Evolutionary conservation across 2,888 invertebrate genomes (phyloP), one percentile per base, ranked within the genome.

Genomic region (Polylopha cassiicola): DNA sequence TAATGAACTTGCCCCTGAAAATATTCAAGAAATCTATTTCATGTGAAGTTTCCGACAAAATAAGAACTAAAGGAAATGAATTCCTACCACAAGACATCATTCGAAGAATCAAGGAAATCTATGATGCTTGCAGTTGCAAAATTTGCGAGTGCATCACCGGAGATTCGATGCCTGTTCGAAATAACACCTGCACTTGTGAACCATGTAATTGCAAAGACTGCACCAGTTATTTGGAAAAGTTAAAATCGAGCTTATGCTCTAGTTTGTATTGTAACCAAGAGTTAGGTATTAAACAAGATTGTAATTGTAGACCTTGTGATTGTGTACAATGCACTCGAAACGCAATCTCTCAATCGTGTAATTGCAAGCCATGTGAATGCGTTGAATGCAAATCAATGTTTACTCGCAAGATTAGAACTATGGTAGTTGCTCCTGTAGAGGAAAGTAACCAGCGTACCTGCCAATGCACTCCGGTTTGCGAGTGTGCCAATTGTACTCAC

Each of bases 111-210:
- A 74, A 70, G 54, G 72, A 78, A 45, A 63, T 65, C 8, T 81
- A 75, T 30, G 61, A 70, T 28, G 73, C 70, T 0, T 82, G 82
- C 30, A 76, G 66, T 53, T 81, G 82, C 43, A 78, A 69, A 64
- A 63, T 78, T 15, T 82, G 81, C 34, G 72, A 78, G 49, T 82
- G 81, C 28, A 50, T 75, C 9, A 46, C 41, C 11, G 53, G 50
- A 4, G 62, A 50, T 47, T 23, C 34, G 2, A 2, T 20, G 4
- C 10, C 51, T 8, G 10, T 47, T 10, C 29, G 29, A 2, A 43
- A 24, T 6, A 24, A 29, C 23, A 9, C 7, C 6, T 49, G 51
- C 13, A 34, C 46, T 18, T 49, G 49, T n/a, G 34, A 44, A 33
- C 42, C 50, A 2, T 50, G 50, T 31, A 21, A 44, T 2, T 44